These are phyloP conservation scores for Ormia ochracea DNA, from an alignment of 2,888 invertebrate species.

Conservation along the genomic window DNA sequence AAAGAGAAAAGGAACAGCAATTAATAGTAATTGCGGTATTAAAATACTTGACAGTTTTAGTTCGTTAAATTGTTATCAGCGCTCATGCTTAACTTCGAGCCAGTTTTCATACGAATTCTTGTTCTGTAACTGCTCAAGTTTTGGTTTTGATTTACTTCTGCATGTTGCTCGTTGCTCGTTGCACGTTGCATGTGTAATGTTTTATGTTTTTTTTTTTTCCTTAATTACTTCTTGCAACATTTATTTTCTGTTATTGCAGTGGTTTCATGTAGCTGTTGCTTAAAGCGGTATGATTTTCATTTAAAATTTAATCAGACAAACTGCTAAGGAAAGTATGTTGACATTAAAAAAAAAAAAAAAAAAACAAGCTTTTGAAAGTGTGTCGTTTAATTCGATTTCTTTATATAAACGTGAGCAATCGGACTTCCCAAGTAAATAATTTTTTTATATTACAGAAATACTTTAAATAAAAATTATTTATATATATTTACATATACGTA, in stretches of 20 bases:
- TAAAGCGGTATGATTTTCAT: constrained; percentile 22
- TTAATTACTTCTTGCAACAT: constrained; percentile 25
- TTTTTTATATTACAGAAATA: no score
- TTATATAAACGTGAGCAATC: neutral
- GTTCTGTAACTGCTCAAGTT: neutral
- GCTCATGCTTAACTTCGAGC: neutral
- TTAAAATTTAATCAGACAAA: constrained; percentile 34
- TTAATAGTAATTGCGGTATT: neutral
- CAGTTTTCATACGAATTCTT: constrained; percentile 11
- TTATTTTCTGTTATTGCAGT: constrained; percentile 18
- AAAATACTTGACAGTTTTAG: neutral
- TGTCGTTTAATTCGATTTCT: neutral
- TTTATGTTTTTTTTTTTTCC: neutral
- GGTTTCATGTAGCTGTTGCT: constrained; percentile 30
- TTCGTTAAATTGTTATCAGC: constrained; percentile 19
- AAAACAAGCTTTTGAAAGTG: constrained; percentile 13
- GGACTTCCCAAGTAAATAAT: no score
- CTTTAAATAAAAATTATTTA: no score
- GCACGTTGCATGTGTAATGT: no score
- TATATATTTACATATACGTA: no score
- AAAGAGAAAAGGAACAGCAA: neutral
- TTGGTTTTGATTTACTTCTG: neutral
- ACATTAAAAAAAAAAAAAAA: constrained; percentile 12
- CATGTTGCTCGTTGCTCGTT: constrained; percentile 3
- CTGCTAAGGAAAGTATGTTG: neutral